Base-by-base conservation (phyloP, 2,888 invertebrate genomes). In the Cordilura impudica region DNA sequence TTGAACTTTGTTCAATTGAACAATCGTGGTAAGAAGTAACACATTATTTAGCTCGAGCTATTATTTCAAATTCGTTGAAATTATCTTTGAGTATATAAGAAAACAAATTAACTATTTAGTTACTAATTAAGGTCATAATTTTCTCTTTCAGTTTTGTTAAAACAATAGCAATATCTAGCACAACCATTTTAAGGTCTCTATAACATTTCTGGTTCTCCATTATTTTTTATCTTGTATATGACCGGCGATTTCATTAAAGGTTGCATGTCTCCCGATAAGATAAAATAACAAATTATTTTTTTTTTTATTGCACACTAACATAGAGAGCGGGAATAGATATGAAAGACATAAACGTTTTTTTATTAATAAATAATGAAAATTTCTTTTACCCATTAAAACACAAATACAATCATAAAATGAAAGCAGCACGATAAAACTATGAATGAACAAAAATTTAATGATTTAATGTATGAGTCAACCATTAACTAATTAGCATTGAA, bases 191-290 rank as follows among this genome's bases (percentile, higher is more conserved):
- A 10, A 31, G 12, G 12, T 2, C 12, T 31, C 8, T 31, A 8
- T 31, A 2, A 31, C 10, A 39, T 58, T n/a, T 51, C 21, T n/a
- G 4, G 21, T 51, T 12, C 18, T 51, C 21, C 19, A 0, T 51
- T 51, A 23, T 23, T n/a, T 12, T n/a, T n/a, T n/a, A n/a, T n/a
- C 21, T 23, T 23, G 6, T 16, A 31, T 31, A 56, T 31, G 14
- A 47, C 16, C 39, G 56, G n/a, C n/a, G 31, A 26, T 26, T 60
- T 31, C 39, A 69, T 70, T 58, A 65, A 43, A 51, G 23, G 63
- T 29, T 56, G 49, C 63, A 63, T 23, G 18, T 43, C 39, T 43
- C 21, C 49, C 43, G 75, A 75, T 75, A 75, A 75, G 69, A 75
- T 75, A 70, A 51, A 56, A 23, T 16, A 45, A 35, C 31, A 31